Evolutionary conservation across 2,113 vertebrate genomes (phyloP).

Genomic region (Pycnonotus jocosus): DNA sequence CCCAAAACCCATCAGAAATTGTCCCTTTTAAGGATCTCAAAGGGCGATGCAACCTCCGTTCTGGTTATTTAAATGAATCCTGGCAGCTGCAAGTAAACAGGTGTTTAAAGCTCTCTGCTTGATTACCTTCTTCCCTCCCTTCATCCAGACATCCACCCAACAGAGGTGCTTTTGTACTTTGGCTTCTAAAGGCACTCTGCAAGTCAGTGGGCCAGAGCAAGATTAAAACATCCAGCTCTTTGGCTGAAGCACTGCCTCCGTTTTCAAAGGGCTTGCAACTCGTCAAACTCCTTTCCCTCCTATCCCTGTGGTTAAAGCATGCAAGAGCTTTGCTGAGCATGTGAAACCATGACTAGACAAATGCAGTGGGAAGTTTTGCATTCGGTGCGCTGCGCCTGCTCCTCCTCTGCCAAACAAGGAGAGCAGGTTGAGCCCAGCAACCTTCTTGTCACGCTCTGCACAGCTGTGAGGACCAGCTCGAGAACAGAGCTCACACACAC

Average conservation of each 20-base stretch:
- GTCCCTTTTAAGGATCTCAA: neutral
- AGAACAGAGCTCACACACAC: accelerated
- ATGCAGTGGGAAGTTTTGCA: constrained; percentile 18
- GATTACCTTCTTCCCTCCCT: neutral
- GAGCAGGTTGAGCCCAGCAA: constrained; percentile 15
- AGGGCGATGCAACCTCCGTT: neutral
- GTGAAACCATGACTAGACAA: constrained; percentile 59
- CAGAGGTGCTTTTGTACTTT: neutral
- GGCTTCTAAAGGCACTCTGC: neutral
- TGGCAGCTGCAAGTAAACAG: neutral
- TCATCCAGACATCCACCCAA: neutral
- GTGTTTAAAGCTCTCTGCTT: neutral
- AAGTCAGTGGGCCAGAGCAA: neutral
- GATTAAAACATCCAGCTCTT: neutral
- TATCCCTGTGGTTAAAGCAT: constrained; percentile 29
- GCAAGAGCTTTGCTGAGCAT: constrained; percentile 44
- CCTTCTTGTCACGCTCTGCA: neutral
- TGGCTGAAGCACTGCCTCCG: neutral
- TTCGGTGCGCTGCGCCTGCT: neutral
- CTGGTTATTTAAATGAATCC: neutral
- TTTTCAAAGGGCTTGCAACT: neutral
- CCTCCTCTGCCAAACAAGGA: constrained; percentile 18
- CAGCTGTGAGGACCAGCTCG: neutral
- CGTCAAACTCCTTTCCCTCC: constrained; percentile 25
- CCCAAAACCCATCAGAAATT: neutral